These are phyloP conservation scores for Neosilurus hyrtlii DNA, from an alignment of 2,797 vertebrate genomes.

Conservation along the genomic window DNA sequence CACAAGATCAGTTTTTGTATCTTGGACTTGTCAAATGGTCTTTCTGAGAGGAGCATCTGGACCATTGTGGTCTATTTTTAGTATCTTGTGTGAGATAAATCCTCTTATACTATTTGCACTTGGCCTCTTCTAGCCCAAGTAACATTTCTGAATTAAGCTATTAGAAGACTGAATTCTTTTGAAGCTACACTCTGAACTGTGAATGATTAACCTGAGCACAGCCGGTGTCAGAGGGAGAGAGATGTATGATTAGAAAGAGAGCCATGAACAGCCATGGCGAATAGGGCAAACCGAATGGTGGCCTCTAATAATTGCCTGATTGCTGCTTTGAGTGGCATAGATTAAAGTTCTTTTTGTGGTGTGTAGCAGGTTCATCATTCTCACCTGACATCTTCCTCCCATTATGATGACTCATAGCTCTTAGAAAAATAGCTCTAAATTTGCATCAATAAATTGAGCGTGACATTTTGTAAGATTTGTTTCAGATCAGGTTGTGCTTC, in stretches of 20 bases:
- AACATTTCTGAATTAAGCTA: constrained; percentile 3
- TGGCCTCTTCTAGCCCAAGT: neutral
- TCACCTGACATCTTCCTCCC: neutral
- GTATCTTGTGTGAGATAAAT: neutral
- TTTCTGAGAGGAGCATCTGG: too few species aligned
- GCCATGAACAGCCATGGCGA: neutral
- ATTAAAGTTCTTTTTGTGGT: constrained; percentile 4
- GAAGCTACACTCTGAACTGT: neutral
- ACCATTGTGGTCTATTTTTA: neutral
- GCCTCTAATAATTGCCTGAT: constrained; percentile 8
- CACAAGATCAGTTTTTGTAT: too few species aligned
- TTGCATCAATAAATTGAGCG: neutral
- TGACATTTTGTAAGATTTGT: neutral
- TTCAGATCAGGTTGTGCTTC: neutral
- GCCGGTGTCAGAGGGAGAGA: neutral
- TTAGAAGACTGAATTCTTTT: neutral
- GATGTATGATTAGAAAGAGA: constrained; percentile 21
- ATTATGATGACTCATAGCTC: neutral
- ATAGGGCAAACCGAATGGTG: constrained; percentile 8
- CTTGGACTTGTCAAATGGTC: too few species aligned
- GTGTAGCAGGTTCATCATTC: neutral
- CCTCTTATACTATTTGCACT: neutral
- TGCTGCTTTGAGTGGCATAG: neutral
- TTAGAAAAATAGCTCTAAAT: neutral
- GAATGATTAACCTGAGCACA: constrained; percentile 1